Conservation (phyloP, 2,888 invertebrate genomes). For the Craniophora ligustri region DNA sequence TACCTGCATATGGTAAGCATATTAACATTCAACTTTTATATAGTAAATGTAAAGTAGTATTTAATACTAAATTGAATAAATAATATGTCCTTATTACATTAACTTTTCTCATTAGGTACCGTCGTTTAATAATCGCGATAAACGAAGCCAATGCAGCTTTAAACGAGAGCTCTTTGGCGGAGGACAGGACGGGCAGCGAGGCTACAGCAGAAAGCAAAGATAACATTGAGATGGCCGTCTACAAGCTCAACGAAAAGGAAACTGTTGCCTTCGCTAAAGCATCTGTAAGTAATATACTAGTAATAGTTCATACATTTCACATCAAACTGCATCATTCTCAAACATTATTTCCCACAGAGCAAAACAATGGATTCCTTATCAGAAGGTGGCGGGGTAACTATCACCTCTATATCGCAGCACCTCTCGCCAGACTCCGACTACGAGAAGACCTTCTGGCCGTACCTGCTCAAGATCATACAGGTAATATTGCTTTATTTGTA, state of each 20-base stretch:
- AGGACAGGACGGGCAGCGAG: constrained; percentile 68
- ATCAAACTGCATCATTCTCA: too few species aligned
- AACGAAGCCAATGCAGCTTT: constrained; percentile 72
- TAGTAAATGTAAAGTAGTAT: too few species aligned
- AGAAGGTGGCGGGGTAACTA: constrained; percentile 65
- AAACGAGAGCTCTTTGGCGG: constrained; percentile 68
- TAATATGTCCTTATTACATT: too few species aligned
- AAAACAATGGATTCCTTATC: constrained; percentile 64
- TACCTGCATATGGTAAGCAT: too few species aligned
- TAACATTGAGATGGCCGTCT: constrained; percentile 72
- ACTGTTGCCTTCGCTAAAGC: constrained; percentile 77
- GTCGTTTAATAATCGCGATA: constrained; percentile 83
- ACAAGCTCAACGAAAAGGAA: constrained; percentile 76
- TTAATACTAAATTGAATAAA: too few species aligned
- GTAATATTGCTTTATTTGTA: too few species aligned
- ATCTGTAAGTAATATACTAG: constrained; percentile 53
- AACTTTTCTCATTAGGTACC: constrained; percentile 76
- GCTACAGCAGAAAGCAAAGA: constrained; percentile 67
- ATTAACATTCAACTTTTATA: too few species aligned
- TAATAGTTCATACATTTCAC: too few species aligned
- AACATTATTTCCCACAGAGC: constrained; percentile 57
- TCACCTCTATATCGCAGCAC: constrained; percentile 61
- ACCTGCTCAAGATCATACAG: constrained; percentile 82
- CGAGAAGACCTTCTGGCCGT: constrained; percentile 84
- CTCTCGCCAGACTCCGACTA: constrained; percentile 64